phyloP scores from a whole-genome alignment of 2,797 vertebrate species.

The Sebastolobus altivelis region DNA sequence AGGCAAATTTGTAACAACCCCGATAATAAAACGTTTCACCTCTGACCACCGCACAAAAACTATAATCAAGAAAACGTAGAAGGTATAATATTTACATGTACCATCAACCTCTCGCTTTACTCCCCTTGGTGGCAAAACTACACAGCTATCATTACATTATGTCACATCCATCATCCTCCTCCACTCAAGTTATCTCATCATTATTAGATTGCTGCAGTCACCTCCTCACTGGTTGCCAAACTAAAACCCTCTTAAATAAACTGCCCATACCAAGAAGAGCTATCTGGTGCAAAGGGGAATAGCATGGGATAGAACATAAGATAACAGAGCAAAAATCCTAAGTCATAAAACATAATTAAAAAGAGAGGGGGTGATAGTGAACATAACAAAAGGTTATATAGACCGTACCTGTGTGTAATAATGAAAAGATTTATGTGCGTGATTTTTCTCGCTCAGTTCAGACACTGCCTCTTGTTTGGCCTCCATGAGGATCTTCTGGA shows the following conservation, averaged over 20 bases:
- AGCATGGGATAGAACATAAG: conserved; percentile 18
- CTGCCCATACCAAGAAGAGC: conserved; percentile 57
- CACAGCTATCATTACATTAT: conserved; percentile 77
- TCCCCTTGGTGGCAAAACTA: conserved; percentile 72
- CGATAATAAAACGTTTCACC: conserved; percentile 60
- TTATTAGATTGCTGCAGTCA: conserved; percentile 82
- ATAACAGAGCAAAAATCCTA: conserved; percentile 2
- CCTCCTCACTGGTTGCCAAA: conserved; percentile 74
- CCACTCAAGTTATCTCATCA: conserved; percentile 81
- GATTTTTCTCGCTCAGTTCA: conserved; percentile 73
- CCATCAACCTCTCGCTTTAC: conserved; percentile 68
- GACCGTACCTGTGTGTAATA: conserved; percentile 85
- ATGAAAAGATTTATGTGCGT: conserved; percentile 64
- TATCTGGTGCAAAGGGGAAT: conserved; percentile 19
- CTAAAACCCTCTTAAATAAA: conserved; percentile 72
- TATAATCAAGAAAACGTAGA: conserved; percentile 55
- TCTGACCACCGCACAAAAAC: conserved; percentile 57
- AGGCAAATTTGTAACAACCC: conserved; percentile 41
- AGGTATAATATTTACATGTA: conserved; percentile 70
- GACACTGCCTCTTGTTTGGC: conserved; percentile 77
- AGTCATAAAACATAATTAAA: conserved; percentile 35
- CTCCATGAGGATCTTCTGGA: conserved; percentile 75
- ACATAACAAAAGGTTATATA: conserved; percentile 47
- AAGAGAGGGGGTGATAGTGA: conserved; percentile 7
- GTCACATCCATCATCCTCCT: conserved; percentile 84